Conservation (phyloP, 30 jellyfish, hydroid and myxozoan species). For the Turritopsis rubra region DNA sequence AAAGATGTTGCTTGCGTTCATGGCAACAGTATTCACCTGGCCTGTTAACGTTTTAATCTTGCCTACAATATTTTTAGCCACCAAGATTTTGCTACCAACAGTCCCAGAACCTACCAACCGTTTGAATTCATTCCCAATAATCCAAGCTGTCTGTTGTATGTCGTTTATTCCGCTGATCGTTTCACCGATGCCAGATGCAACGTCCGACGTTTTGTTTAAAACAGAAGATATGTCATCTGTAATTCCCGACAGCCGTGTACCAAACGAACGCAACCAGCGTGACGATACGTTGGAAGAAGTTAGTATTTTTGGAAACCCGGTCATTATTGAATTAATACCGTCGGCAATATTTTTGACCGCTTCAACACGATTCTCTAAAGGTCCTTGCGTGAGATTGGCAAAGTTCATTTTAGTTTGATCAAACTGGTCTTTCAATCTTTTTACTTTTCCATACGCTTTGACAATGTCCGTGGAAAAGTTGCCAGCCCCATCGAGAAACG, state of each 20-base stretch:
- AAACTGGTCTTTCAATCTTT: slow-evolving; percentile 40
- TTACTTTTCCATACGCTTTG: slow-evolving; percentile 56
- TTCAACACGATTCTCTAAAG: slow-evolving; percentile 69
- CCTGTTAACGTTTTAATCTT: slow-evolving; percentile 48
- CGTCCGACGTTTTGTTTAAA: slow-evolving; percentile 44
- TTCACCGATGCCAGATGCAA: slow-evolving; percentile 55
- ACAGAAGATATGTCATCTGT: slow-evolving; percentile 56
- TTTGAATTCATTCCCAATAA: slow-evolving; percentile 54
- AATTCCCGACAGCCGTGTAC: slow-evolving; percentile 57
- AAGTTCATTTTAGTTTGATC: slow-evolving; percentile 26
- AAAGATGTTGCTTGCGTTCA: slow-evolving; percentile 45
- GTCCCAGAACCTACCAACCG: slow-evolving; percentile 55
- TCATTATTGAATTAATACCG: slow-evolving; percentile 49
- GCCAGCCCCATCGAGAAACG: slow-evolving; percentile 66
- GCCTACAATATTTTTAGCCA: slow-evolving; percentile 31
- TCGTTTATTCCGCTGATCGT: slow-evolving; percentile 40
- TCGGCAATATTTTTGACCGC: slow-evolving; percentile 63
- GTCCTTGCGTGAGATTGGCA: slow-evolving; percentile 57
- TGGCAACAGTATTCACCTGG: slow-evolving; percentile 55
- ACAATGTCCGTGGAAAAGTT: slow-evolving; percentile 38
- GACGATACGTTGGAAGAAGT: slow-evolving; percentile 45
- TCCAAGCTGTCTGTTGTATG: slow-evolving; percentile 35
- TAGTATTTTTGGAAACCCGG: slow-evolving; percentile 61
- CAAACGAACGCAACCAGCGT: slow-evolving; percentile 64
- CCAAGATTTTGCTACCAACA: slow-evolving; percentile 32